phyloP scores from a whole-genome alignment of 1,140 invertebrate species.

The Cylas formicarius region DNA sequence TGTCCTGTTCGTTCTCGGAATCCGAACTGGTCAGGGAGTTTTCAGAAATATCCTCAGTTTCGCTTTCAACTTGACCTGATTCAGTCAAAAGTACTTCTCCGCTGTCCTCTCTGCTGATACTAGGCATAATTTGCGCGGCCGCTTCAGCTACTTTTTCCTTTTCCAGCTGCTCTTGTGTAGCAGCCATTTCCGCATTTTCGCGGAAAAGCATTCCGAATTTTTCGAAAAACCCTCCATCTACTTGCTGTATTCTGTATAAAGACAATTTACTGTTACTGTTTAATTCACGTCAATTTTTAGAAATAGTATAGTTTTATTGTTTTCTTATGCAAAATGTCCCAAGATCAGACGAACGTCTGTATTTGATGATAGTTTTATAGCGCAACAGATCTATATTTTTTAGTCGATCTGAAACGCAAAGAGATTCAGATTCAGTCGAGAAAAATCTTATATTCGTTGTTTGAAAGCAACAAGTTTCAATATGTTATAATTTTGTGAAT shows the following conservation, averaged over 20 bases:
- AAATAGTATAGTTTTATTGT: no score
- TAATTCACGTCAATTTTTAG: no score
- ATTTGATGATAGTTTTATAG: no score
- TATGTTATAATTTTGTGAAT: no score
- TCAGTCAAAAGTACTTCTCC: slow-evolving; percentile 13
- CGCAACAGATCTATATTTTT: no score
- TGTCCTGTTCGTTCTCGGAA: slow-evolving; percentile 46
- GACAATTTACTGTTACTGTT: no score
- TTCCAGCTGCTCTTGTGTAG: slow-evolving; percentile 34
- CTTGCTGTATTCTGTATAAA: slow-evolving; percentile 69
- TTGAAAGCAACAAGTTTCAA: no score
- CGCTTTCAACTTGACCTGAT: slow-evolving; percentile 27
- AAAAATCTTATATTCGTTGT: no score
- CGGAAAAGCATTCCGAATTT: slow-evolving; percentile 65
- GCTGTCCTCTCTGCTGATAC: slow-evolving; percentile 17
- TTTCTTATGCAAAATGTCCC: no score
- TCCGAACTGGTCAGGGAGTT: slow-evolving; percentile 43
- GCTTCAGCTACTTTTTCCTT: slow-evolving; percentile 38
- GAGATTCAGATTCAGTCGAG: no score
- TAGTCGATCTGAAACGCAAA: no score
- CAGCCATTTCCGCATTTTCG: slow-evolving; percentile 45
- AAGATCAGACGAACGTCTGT: no score
- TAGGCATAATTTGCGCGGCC: slow-evolving; percentile 30
- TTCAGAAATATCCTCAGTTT: slow-evolving; percentile 33
- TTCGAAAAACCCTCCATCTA: slow-evolving; percentile 73